Evolutionary conservation across 2,888 invertebrate species (phyloP), one percentile per base, ranked within the genome.

Genomic region (Trachelus troglodyta): DNA sequence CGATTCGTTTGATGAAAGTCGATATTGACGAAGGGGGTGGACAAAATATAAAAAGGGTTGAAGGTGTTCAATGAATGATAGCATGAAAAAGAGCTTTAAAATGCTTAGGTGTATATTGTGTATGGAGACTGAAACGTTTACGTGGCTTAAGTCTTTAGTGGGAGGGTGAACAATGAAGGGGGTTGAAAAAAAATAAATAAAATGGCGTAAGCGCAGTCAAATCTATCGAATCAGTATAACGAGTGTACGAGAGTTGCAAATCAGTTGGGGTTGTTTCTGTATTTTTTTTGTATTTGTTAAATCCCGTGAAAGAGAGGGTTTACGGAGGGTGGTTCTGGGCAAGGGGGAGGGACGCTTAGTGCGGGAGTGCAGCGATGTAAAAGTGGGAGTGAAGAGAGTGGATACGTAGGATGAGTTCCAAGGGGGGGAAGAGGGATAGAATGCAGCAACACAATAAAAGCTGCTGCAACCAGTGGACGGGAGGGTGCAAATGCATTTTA

Each of bases 201-300:
- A 87, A 85, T 82, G 84, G 83, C 85, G 85, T 85, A 86, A 87
- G 86, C 85, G 84, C 85, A 85, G 88, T 88, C 87, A 88, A 89
- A 90, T 90, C 90, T 88, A 90, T 90, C 88, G 88, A 90, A 89
- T 90, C 90, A 88, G 87, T 90, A 90, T 90, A 90, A 90, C 90
- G 89, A 89, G 87, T 88, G 87, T 85, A 86, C 86, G 84, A 81
- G 85, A 86, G 88, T 88, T 87, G 87, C 90, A 89, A 89, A 90
- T 89, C 89, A 89, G 88, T 87, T 85, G 85, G 78, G 81, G 81
- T 77, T 84, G 81, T 86, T 88, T 56, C 9, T 56, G 23, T 23
- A 37, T 78, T 76, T 77, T 87, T 82, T 84, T 35, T 35, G 12
- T 37, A 79, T 80, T 75, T 73, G 75, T 76, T 76, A 79, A 77